A percentile compares a stretch with the other conserved stretches of the same genome.
These are phyloP conservation scores for Polymixis flavicincta DNA, from an alignment of 2,888 invertebrate species.

Conservation along the genomic window DNA sequence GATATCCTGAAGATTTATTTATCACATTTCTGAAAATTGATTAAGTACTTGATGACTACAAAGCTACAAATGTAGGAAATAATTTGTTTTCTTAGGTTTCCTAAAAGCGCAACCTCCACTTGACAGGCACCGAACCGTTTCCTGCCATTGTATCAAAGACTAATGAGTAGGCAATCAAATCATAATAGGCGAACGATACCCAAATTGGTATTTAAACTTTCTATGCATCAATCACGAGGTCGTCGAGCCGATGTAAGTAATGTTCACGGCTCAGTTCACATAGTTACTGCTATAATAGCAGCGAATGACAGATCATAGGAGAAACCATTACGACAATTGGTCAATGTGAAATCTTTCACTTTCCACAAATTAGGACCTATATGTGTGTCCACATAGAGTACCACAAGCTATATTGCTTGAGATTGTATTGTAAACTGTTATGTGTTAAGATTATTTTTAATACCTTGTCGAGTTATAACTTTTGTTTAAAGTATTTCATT, in stretches of 20 bases:
- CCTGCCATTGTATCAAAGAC: conserved; percentile 60
- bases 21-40: not conserved
- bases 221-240: conserved; percentile 85
- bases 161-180: conserved; percentile 69
- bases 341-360: conserved; percentile 74
- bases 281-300: conserved; percentile 76
- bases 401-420: conserved; percentile 11
- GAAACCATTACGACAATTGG: conserved; percentile 74
- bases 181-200: conserved; percentile 70
- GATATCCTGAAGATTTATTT: not conserved
- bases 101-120: conserved; percentile 27
- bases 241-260: conserved; percentile 73
- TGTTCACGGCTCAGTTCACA: conserved; percentile 84
- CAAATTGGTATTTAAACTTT: conserved; percentile 82
- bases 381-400: conserved; percentile 32
- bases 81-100: conserved; percentile 28
- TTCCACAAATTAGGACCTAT: conserved; percentile 64
- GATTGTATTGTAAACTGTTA: conserved; percentile 11
- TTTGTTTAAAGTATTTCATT: not conserved
- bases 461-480: not conserved
- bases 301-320: conserved; percentile 76
- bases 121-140: conserved; percentile 41
- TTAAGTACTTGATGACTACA: no score
- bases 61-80: conserved; percentile 5
- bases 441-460: not conserved